Evolutionary conservation across 2,797 vertebrate species (phyloP).

Genomic region (Mycteria americana): DNA sequence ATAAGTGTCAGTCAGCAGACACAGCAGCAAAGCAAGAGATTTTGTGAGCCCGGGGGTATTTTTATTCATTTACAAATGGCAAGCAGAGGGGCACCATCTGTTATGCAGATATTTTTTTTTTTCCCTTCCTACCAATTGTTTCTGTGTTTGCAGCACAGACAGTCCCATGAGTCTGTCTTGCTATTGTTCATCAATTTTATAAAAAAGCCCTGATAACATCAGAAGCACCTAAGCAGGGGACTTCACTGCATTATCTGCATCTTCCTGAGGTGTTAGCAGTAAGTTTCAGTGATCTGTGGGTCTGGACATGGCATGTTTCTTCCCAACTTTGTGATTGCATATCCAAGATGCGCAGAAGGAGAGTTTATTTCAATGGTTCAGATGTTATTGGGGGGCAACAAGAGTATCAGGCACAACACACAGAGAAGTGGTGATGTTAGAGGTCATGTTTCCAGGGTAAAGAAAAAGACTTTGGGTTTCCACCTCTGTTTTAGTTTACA

Average conservation of each 20-base stretch:
- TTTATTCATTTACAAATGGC: background rate
- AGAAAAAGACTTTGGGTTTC: background rate
- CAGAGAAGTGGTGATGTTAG: background rate
- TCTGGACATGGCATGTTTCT: background rate
- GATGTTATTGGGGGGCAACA: fast-evolving
- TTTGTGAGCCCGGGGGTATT: background rate
- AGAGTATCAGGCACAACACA: background rate
- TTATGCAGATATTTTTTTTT: background rate
- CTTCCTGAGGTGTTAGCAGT: background rate
- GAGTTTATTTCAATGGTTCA: background rate
- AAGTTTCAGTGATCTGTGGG: background rate
- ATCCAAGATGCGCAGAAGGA: background rate
- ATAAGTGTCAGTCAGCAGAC: background rate
- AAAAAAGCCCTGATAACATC: background rate
- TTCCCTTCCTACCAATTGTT: background rate
- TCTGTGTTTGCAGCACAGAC: background rate
- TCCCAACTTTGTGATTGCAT: background rate
- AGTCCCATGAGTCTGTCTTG: background rate
- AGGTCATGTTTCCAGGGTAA: background rate
- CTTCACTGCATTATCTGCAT: background rate
- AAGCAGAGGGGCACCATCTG: conserved; percentile 3
- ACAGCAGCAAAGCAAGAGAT: background rate
- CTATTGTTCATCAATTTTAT: background rate
- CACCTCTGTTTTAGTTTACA: background rate
- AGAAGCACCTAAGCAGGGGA: background rate